Percentiles rank a stretch among this genome's conserved stretches.
phyloP scores from a whole-genome alignment of 1,140 invertebrate genomes.

The Brachionus sp. region DNA sequence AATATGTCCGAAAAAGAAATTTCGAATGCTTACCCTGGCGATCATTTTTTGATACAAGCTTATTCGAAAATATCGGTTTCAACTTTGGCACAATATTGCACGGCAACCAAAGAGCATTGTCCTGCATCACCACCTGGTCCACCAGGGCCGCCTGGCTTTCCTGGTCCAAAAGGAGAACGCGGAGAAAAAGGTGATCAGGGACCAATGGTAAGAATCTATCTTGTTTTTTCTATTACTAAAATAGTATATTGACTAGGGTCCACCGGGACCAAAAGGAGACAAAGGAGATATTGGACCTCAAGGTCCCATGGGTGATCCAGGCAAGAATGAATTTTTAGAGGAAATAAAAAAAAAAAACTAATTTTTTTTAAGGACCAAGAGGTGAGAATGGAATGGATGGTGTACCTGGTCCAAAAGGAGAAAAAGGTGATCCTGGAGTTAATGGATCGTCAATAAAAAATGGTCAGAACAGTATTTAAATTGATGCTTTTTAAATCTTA shows the following conservation, averaged over 20 bases:
- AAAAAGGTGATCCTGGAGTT: neutral
- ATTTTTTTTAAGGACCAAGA: neutral
- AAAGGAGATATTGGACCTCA: neutral
- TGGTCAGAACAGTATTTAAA: neutral
- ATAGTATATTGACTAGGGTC: neutral
- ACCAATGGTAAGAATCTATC: neutral
- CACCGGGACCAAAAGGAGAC: neutral
- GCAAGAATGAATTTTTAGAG: too few species aligned
- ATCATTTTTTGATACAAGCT: conserved; percentile 44
- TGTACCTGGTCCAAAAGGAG: neutral
- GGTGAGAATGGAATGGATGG: neutral
- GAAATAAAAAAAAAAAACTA: too few species aligned
- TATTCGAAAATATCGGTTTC: conserved; percentile 43
- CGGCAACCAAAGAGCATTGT: conserved; percentile 39
- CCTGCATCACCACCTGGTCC: neutral
- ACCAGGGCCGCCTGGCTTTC: conserved; percentile 38
- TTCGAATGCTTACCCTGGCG: neutral
- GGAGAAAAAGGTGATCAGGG: conserved; percentile 31
- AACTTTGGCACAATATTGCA: conserved; percentile 30
- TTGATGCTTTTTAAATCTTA: conserved; percentile 1
- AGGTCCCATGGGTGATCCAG: neutral
- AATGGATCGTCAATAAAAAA: neutral
- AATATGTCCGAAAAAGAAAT: neutral
- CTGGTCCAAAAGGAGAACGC: conserved; percentile 40
- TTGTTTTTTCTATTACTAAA: neutral